Evolutionary conservation across 2,113 vertebrate species (phyloP), one percentile per base, ranked within the genome.

Genomic region (Anser cygnoides): DNA sequence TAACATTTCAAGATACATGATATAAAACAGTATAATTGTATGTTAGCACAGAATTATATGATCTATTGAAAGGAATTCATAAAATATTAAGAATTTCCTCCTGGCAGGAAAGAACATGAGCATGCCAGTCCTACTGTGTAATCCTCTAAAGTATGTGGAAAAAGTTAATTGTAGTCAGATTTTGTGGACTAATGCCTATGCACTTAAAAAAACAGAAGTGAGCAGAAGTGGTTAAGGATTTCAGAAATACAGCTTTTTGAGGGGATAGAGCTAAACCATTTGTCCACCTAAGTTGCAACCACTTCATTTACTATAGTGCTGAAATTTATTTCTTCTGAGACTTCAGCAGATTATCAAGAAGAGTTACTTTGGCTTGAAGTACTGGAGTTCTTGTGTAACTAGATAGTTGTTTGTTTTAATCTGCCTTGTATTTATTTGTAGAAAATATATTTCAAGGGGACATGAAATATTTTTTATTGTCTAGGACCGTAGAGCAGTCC

Each of bases 401-500:
- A 83, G n/a, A 49, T 39, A 49, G 33, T 13, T 79, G 15, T 73
- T 81, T 18, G 77, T 70, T 81, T 84, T 77, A 67, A 67, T 92
- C 63, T 94, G 19, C 9, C 75, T 37, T 84, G 11, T 75, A 41
- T 68, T 44, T 50, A 19, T 75, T 87, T 63, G 20, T 91, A 44
- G 61, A 57, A 85, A 67, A 90, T 22, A 58, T 62, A n/a, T 86
- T 65, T 81, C 37, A 26, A 23, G 31, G 20, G 46, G 39, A 91
- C 89, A 61, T 96, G 37, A 93, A 88, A 75, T 8, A 7, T 19
- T 68, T 91, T 93, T 92, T 77, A 29, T 93, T 95, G 17, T 74
- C 54, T 97, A 99, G 99, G 98, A 97, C 92, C 98, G 98, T 91
- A 98, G 99, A 97, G 99, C 97, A 52, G 68, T 98, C 94, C 99